Evolutionary conservation across 2,113 vertebrate genomes (phyloP), one percentile per base, ranked within the genome.

Genomic region (Python bivittatus): DNA sequence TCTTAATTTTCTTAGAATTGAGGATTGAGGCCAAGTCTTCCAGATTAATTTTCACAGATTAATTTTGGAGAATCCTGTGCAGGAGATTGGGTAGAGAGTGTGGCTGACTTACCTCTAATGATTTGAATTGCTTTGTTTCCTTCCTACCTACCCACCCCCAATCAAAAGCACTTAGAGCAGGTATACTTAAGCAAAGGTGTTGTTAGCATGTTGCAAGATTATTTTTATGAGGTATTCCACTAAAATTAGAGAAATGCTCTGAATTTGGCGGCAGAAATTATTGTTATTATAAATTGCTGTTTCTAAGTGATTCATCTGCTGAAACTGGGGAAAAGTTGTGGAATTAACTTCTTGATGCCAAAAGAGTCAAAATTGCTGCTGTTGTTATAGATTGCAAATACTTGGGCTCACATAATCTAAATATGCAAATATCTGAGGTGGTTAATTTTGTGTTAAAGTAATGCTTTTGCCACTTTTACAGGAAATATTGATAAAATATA

Each of bases 241-340:
- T 58, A 54, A 87, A 61, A 90, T 79, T 5, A 15, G 6, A 17
- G 29, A 42, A 84, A 25, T 53, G 23, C n/a, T 83, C 4, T 64
- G 9, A 0, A 0, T 84, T 94, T 48, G 72, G 61, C 60, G 89
- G 84, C 20, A 68, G 93, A 57, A 33, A 38, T 52, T 90, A 12
- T 88, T 88, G 6, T 92, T 92, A 29, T 53, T 91, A 9, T 88
- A 29, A 4, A 29, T 54, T 44, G 86, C 22, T 58, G 0, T 87
- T 92, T 91, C 88, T 60, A 86, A 87, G 48, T 83, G 1, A 92
- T 79, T 92, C 4, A 17, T 27, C 56, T 88, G 90, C 72, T 92
- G 92, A 95, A 86, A 44, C 27, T 15, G 84, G n/a, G 12, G 10
- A n/a, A 42, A 86, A 60, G 12, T 1, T 61, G 52, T 64, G 15